Conservation (phyloP, 2,888 invertebrate genomes). For the Callyntrura guangdongensis region DNA sequence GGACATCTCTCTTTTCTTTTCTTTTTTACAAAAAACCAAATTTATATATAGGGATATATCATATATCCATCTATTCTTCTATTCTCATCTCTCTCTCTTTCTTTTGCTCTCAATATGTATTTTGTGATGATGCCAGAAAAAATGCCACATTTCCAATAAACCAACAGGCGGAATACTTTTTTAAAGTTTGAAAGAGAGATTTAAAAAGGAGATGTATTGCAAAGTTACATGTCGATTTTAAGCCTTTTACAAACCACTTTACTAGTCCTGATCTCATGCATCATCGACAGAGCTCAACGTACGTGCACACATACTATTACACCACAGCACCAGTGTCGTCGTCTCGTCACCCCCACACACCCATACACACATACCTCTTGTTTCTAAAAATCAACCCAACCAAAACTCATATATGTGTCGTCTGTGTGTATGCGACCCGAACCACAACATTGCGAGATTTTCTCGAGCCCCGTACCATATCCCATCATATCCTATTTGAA, state of each 20-base stretch:
- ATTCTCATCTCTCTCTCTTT: background rate
- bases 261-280: slow-evolving; percentile 50
- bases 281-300: slow-evolving; percentile 35
- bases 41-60: slow-evolving; percentile 28
- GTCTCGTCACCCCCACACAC: slow-evolving; percentile 40
- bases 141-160: slow-evolving; percentile 18
- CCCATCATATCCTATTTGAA: slow-evolving; percentile 59
- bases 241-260: slow-evolving; percentile 71
- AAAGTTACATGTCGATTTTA: slow-evolving; percentile 60
- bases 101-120: no score
- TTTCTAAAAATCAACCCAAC: background rate
- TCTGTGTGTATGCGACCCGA: background rate
- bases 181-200: background rate
- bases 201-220: slow-evolving; percentile 53
- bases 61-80: no score
- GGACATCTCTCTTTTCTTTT: slow-evolving; percentile 49
- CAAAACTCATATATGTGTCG: slow-evolving; percentile 9
- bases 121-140: slow-evolving; percentile 19
- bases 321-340: background rate
- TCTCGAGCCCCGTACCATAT: slow-evolving; percentile 38
- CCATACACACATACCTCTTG: background rate
- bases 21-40: slow-evolving; percentile 31
- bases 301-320: slow-evolving; percentile 14
- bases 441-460: slow-evolving; percentile 26
- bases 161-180: slow-evolving; percentile 38